Evolutionary conservation across 2,797 vertebrate genomes (phyloP), one percentile per base, ranked within the genome.

Genomic region (Carapus acus): DNA sequence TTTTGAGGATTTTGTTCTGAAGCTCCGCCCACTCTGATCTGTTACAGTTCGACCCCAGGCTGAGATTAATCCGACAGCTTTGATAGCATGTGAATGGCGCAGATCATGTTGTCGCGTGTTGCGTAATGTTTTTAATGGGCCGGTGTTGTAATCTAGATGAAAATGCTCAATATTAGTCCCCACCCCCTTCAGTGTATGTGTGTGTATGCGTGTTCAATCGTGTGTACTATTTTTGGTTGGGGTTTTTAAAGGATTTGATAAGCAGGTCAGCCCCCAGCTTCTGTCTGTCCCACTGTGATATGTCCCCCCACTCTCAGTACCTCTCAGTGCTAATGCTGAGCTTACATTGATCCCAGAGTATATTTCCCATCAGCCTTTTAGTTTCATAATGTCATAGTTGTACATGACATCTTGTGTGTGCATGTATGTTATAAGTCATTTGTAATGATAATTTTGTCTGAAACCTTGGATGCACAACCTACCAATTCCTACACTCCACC

Each of bases 221-320:
- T 31, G 40, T 61, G 43, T 39, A 8, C 12, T 44, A 54, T 69
- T 51, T 69, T 51, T 65, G 12, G 8, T 38, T 43, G 37, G 55
- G 61, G 65, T 76, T 78, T 81, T 75, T 58, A 71, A 62, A 58
- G 70, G 76, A 82, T 83, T 82, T 83, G 62, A 68, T 65, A 74
- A 82, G 74, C 73, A 68, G 77, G 77, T 84, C 80, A 74, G 49
- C 57, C 54, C 71, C 47, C 11, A 46, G 65, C 44, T 54, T 66
- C 62, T 66, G 46, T 62, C 62, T 65, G 49, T 67, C 74, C 70
- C 43, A 62, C 62, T 38, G 42, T 54, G 56, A 47, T 62, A 29
- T 24, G 17, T 59, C 51, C 60, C 42, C 46, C 41, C n/a, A n/a
- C n/a, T n/a, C n/a, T n/a, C 74, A 81, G 79, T 80, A 59, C 69